Conservation (phyloP, 2,797 vertebrate species). For the Urosaurus nigricauda region DNA sequence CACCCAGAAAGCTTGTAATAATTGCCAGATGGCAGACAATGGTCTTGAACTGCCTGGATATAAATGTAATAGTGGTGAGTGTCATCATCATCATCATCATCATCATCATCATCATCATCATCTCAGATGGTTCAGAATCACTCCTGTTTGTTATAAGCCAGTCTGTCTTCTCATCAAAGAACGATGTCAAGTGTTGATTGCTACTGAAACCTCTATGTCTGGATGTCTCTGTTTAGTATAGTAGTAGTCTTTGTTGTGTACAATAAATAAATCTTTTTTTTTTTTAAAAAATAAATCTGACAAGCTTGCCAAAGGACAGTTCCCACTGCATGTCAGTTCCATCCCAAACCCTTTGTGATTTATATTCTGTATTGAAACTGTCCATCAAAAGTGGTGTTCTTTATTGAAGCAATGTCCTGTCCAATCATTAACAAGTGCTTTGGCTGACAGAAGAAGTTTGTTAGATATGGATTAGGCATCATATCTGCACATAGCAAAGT, state of each 20-base stretch:
- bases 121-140: not conserved
- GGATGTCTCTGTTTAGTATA: not conserved
- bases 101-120: too few species aligned
- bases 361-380: conserved; percentile 37
- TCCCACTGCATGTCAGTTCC: conserved; percentile 18
- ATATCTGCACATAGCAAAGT: conserved; percentile 37
- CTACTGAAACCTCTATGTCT: not conserved
- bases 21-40: too few species aligned
- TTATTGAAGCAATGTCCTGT: conserved; percentile 39
- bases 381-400: conserved; percentile 42
- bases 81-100: too few species aligned
- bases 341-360: conserved; percentile 52
- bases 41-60: too few species aligned
- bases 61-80: too few species aligned
- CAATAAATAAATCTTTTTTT: not conserved
- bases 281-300: not conserved
- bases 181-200: not conserved
- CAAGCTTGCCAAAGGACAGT: conserved; percentile 9
- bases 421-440: conserved; percentile 48
- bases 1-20: too few species aligned
- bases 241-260: not conserved
- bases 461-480: conserved; percentile 44
- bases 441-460: conserved; percentile 61
- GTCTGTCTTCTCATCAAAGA: not conserved
- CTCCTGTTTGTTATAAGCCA: not conserved